These are phyloP conservation scores for Pteropus rufus DNA, from an alignment of 2,797 vertebrate genomes.

Conservation along the genomic window DNA sequence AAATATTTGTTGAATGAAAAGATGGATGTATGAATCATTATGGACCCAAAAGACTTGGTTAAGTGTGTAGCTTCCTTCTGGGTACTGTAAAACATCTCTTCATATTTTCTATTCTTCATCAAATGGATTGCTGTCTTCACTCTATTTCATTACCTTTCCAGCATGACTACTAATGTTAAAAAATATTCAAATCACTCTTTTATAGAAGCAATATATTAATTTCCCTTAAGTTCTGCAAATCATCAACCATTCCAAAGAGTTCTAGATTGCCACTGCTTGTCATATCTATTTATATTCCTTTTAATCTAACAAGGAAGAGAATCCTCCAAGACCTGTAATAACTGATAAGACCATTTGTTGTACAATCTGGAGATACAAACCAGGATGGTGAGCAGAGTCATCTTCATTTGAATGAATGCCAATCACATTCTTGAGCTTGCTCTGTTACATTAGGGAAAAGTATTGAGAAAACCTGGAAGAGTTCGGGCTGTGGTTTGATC, in stretches of 20 bases:
- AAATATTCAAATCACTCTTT: conserved; percentile 27
- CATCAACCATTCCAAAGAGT: not conserved
- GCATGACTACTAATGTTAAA: not conserved
- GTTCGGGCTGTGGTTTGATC: conserved; percentile 3
- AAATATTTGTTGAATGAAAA: not conserved
- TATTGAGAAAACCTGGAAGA: not conserved
- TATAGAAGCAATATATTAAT: conserved; percentile 19
- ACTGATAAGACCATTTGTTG: conserved; percentile 26
- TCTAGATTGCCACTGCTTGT: not conserved
- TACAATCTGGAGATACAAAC: not conserved
- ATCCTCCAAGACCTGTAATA: not conserved
- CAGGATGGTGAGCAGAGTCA: rapidly evolving
- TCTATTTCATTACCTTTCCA: conserved; percentile 21
- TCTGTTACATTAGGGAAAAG: not conserved
- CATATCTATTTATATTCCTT: conserved; percentile 45
- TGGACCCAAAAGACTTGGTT: not conserved
- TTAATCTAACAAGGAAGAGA: conserved; percentile 40
- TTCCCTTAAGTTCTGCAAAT: not conserved
- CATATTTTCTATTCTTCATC: not conserved
- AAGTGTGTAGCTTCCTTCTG: not conserved
- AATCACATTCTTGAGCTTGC: not conserved
- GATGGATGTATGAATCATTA: not conserved
- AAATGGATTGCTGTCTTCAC: not conserved
- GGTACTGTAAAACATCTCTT: not conserved
- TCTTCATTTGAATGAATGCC: not conserved